Base-by-base conservation (phyloP, 1,140 invertebrate species). In the Agrypnia vestita region DNA sequence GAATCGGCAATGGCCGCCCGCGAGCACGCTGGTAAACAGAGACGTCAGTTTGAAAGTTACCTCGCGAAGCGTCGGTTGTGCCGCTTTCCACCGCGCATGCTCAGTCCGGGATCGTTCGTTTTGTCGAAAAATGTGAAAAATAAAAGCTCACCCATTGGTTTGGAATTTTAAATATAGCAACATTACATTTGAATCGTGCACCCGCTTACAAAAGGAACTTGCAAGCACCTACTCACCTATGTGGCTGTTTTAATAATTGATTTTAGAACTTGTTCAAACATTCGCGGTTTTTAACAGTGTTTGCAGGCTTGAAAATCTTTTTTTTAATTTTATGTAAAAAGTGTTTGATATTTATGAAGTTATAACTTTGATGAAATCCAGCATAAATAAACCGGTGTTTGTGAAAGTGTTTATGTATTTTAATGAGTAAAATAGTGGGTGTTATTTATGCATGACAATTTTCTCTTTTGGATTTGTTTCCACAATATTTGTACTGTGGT, bases 11-110 rank as follows among this genome's bases (percentile, higher is more conserved):
- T 12, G 25, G 13, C 35, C 21, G 49, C 49, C 7, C 15, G 15
- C 59, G 12, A 62, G 25, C 59, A 62, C 59, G 61, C 35, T 64
- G 49, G 61, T 64, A 64, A 64, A 64, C 25, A 64, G 19, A 35
- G 35, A 64, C 61, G 61, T 64, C 61, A 44, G 61, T 64, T 64
- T 43, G 61, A 64, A 64, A 64, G 61, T 64, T 64, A 13, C 61
- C 61, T 43, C 61, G 25, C 9, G 19, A 13, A 35, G 35, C 61
- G 19, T 25, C 19, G 35, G 61, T 35, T 25, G 61, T 43, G 61
- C 35, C 25, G 19, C 61, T 51, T 21, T 35, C 25, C 25, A 64
- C 10, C 35, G 61, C 61, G 61, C 61, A 64, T 64, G 61, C 61
- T 64, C 61, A 59, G 55, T 19, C 53, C 55, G 10, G 21, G 25